Evolutionary conservation across 2,113 vertebrate genomes (phyloP), one percentile per base, ranked within the genome.

Genomic region (Cyanoderma ruficeps): DNA sequence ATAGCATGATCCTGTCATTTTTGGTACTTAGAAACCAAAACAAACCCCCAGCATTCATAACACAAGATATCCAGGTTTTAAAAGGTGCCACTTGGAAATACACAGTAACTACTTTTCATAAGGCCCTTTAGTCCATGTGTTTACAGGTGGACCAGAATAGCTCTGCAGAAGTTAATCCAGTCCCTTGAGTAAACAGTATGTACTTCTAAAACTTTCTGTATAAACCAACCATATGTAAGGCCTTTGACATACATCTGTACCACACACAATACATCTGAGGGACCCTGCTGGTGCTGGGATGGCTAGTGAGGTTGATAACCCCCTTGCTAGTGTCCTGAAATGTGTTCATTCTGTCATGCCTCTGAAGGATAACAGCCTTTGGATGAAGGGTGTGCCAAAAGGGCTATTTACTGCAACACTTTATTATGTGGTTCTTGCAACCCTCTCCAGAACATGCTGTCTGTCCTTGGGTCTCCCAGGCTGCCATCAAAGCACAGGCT

Each of bases 81-180:
- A 92, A 94, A 96, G 69, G 72, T 89, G 61, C n/a, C 92, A 74
- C 74, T 96, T 96, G 86, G 69, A 83, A 70, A 49, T 33, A 60
- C 39, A 42, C 37, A 87, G 65, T 91, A 72, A 56, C 91, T 80
- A 78, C 71, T 93, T 89, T 95, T 96, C 90, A 82, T 91, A 90
- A 91, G 52, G 74, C 56, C 46, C 22, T 95, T 93, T 87, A 86
- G 93, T 70, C 39, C 37, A 7, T 69, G 63, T 96, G 69, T 94
- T 97, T 97, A 94, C 59, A 87, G 90, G 92, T 94, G 81, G 84
- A 89, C 94, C 87, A 92, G 94, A 96, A 93, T 91, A 83, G 77
- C 94, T 93, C 95, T 83, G 57, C 90, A 84, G 91, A 96, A 93
- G 59, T 95, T 92, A 92, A 69, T 57, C 56, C 61, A 78, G 91